Base-by-base conservation (phyloP, 2,888 invertebrate species). In the Rhynchonema sp. region DNA sequence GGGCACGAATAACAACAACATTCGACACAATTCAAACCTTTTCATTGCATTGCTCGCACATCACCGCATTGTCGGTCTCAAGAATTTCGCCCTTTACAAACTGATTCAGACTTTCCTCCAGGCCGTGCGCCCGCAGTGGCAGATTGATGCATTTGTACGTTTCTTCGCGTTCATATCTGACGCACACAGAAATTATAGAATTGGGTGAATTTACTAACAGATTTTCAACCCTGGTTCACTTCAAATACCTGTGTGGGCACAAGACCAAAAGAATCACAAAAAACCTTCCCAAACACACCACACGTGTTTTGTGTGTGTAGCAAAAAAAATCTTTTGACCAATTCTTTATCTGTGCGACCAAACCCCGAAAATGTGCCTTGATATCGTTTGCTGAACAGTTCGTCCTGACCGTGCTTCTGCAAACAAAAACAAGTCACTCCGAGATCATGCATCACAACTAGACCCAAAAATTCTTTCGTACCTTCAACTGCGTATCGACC, bases 11-110 rank as follows among this genome's bases (percentile, higher is more conserved):
- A 13, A 17, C 38, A 17, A 38, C 38, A 38, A 38, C 38, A 38
- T 13, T 13, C 38, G 6, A 17, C 23, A 13, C 20, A 13, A 6
- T 20, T 3, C 13, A 13, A 49, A 77, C 77, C 75, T 79, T 78
- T 62, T 74, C 73, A 38, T 73, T 73, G 70, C 79, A 79, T 64
- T 77, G 77, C 65, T 78, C 78, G 72, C 79, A 79, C 64, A 74
- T 76, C 66, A 78, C 79, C 9, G 79, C 78, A 70, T 79, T 79
- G 64, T 77, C 78, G n/a, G 78, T 79, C 64, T 79, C 78, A 62
- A 79, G 66, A 26, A 78, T 68, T 65, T 79, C 79, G 22, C 77
- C 78, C 63, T 77, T 77, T 1, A 79, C 77, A 72, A 78, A 79
- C 69, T 78, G 78, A 59, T 76, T 76, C 30, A 79, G 67, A 1